A percentile compares a stretch with the other conserved stretches of the same genome.
These are phyloP conservation scores for Lagodon rhomboides DNA, from an alignment of 2,797 vertebrate genomes.

Conservation along the genomic window DNA sequence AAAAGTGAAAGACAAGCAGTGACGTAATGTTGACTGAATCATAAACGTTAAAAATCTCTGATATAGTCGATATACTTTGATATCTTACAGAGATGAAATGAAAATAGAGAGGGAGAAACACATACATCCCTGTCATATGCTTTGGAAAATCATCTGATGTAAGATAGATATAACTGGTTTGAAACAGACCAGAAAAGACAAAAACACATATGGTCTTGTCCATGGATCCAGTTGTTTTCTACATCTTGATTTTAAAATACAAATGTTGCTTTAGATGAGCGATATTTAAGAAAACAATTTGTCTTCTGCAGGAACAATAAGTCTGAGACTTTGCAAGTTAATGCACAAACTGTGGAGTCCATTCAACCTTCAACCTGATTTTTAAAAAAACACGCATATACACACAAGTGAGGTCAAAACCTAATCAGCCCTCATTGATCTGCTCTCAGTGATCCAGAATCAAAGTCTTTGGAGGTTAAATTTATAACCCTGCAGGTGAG, in stretches of 20 bases:
- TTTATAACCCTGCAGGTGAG: constrained; percentile 51
- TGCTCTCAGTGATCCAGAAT: constrained; percentile 57
- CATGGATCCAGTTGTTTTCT: background rate
- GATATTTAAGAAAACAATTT: constrained; percentile 1
- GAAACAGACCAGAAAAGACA: background rate
- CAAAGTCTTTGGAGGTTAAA: constrained; percentile 58
- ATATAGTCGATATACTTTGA: background rate
- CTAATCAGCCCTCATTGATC: constrained; percentile 71
- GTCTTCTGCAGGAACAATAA: background rate
- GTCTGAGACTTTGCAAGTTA: constrained; percentile 23
- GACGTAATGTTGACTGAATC: background rate
- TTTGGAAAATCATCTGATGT: background rate
- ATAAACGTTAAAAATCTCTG: background rate
- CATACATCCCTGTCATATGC: background rate
- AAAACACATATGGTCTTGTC: background rate
- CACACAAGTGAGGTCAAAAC: constrained; percentile 41
- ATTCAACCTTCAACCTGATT: constrained; percentile 13
- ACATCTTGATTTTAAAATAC: background rate
- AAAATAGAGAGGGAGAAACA: background rate
- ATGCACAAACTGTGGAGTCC: constrained; percentile 3
- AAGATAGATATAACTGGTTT: background rate
- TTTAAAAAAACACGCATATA: constrained; percentile 18
- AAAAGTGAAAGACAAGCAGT: background rate
- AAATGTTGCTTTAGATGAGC: background rate
- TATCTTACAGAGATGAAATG: background rate